phyloP scores from a whole-genome alignment of 2,113 vertebrate species.

The Alectura lathami region DNA sequence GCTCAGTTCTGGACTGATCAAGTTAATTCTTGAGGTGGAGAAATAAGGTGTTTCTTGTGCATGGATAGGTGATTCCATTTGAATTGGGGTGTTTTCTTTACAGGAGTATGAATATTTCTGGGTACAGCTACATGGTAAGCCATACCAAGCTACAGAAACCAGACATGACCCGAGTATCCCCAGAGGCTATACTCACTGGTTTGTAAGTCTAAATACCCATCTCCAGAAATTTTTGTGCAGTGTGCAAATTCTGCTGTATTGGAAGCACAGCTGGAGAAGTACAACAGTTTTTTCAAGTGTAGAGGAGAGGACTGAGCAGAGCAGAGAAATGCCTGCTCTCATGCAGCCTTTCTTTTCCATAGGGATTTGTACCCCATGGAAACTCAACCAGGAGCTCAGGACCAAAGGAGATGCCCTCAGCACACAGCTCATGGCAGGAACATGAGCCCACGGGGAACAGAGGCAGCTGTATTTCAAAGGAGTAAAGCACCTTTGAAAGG shows the following conservation, averaged over 20 bases:
- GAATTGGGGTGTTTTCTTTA: neutral
- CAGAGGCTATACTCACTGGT: neutral
- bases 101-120: neutral
- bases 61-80: neutral
- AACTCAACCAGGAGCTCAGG: neutral
- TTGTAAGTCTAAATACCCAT: neutral
- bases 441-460: neutral
- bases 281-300: accelerated
- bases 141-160: neutral
- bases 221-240: neutral
- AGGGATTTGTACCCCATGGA: neutral
- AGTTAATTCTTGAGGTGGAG: neutral
- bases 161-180: neutral
- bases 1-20: neutral
- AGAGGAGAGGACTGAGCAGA: neutral
- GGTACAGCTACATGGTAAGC: neutral
- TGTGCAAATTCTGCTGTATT: neutral
- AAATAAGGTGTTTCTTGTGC: neutral
- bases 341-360: neutral
- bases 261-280: neutral
- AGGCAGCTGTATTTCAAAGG: neutral
- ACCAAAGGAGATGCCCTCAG: neutral
- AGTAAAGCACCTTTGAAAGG: neutral
- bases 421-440: neutral
- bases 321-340: neutral